Base-by-base conservation (phyloP, 2,888 invertebrate genomes). In the Dusona sp. region DNA sequence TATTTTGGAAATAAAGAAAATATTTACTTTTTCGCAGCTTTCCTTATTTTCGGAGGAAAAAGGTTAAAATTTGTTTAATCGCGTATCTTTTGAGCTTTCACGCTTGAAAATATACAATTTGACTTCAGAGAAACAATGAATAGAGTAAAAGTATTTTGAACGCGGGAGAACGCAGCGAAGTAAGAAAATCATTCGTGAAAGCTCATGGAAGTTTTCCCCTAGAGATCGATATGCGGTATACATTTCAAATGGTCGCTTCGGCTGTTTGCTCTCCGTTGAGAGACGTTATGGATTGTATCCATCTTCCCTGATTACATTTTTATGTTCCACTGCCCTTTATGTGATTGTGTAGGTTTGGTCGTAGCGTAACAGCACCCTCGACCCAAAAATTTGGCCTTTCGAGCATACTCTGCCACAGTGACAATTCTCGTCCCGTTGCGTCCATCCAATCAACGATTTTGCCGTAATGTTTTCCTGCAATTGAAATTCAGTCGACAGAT, bases 371-470 rank as follows among this genome's bases (percentile, higher is more conserved):
- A 85, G 97, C 98, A 84, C 98, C 98, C 94, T 99, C 99, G n/a
- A 99, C 98, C 99, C 99, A 99, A 94, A 98, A 97, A 94, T 98
- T 98, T 48, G 99, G 99, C 87, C 97, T 95, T 92, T 98, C 98
- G 92, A 99, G 95, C 98, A 99, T 99, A 88, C 97, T 97, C 93
- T 98, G 98, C 99, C 99, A 99, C 13, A 99, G 95, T 0, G 97
- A 96, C 48, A 97, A 95, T 94, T 99, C 99, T 91, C 98, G 98
- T 78, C 98, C 98, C 13, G 96, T 96, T 72, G 98, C 98, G 94
- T 99, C 99, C 98, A 99, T 98, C 98, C 99, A 99, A 90, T 98
- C 98, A 22, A 98, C 98, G 57, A 95, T 95, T 89, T 97, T 97
- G 8, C 98, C 98, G 94, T 97, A 97, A 94, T 97, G 97, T 92